Evolutionary conservation across 2,797 vertebrate species (phyloP), one percentile per base, ranked within the genome.

Genomic region (Falco columbarius): DNA sequence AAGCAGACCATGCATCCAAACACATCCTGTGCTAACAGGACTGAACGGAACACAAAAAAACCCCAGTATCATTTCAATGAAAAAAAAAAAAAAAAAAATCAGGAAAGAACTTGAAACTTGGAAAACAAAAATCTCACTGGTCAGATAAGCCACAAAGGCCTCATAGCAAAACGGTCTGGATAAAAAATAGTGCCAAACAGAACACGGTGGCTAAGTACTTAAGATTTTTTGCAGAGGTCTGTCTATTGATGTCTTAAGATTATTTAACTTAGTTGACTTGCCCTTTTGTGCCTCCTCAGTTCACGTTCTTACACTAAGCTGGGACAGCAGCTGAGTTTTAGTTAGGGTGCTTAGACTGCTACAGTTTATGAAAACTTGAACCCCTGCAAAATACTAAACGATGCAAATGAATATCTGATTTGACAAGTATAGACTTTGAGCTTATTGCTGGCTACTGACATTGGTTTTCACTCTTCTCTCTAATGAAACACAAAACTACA

Each of bases 31-130:
- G n/a, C 44, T 89, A 84, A 47, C 24, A 73, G 47, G 27, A 54
- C 6, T 32, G 70, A 86, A 72, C 3, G 20, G 58, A 72, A 81
- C 21, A 42, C 27, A 15, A 49, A 62, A 61, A 67, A n/a, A 40
- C 6, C 7, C 7, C 12, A 9, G 4, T 1, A 5, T 7, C 36
- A 55, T 5, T 63, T n/a, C n/a, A n/a, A 7, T 5, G 1, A 38
- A 40, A 40, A 40, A 40, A 40, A 13, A 40, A 40, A 40, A 40
- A 40, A 40, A 86, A 85, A 68, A 36, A 63, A 2, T 36, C 61
- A 46, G 26, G 73, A 63, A 86, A 67, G 8, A 83, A 89, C 7
- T 68, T 6, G 3, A 27, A 65, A 76, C 26, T 40, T 72, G 23
- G 36, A 72, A 91, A 93, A 38, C 16, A 72, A 89, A 79, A 34